Conservation (phyloP, 2,888 invertebrate species). For the Folsomia candida region DNA sequence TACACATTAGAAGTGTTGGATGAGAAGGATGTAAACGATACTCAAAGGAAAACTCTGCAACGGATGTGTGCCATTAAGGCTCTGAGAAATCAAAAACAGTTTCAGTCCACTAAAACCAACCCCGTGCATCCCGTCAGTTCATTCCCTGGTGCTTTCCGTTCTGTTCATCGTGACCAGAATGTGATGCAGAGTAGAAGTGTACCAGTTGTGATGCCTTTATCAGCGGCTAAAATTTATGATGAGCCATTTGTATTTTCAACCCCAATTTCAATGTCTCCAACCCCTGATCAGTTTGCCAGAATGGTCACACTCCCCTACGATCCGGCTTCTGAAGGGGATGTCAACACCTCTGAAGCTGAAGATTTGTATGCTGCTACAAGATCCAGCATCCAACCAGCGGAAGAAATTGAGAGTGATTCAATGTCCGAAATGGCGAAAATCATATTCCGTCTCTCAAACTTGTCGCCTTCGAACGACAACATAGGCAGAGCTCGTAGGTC, state of each 20-base stretch:
- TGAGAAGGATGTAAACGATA: conserved; percentile 61
- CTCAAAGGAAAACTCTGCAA: conserved; percentile 63
- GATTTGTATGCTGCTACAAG: neutral
- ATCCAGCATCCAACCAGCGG: neutral
- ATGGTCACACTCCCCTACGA: neutral
- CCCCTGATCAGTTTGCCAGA: neutral
- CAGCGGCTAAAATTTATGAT: neutral
- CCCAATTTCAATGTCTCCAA: conserved; percentile 24
- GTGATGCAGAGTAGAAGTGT: neutral
- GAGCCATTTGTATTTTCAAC: conserved; percentile 32
- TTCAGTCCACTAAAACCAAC: neutral
- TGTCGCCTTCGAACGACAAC: conserved; percentile 17
- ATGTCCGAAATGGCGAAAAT: conserved; percentile 44
- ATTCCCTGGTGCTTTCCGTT: neutral
- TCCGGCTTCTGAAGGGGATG: neutral
- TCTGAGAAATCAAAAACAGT: neutral
- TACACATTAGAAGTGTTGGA: conserved; percentile 61
- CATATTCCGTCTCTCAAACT: conserved; percentile 37
- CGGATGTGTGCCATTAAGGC: conserved; percentile 55
- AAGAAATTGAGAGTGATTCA: conserved; percentile 9
- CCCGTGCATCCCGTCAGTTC: neutral
- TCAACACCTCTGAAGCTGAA: neutral
- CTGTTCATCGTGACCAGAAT: neutral
- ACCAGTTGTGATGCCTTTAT: neutral
- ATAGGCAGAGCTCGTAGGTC: neutral